Conservation (phyloP, 2,888 invertebrate genomes). For the Caradrina clavipalpis region DNA sequence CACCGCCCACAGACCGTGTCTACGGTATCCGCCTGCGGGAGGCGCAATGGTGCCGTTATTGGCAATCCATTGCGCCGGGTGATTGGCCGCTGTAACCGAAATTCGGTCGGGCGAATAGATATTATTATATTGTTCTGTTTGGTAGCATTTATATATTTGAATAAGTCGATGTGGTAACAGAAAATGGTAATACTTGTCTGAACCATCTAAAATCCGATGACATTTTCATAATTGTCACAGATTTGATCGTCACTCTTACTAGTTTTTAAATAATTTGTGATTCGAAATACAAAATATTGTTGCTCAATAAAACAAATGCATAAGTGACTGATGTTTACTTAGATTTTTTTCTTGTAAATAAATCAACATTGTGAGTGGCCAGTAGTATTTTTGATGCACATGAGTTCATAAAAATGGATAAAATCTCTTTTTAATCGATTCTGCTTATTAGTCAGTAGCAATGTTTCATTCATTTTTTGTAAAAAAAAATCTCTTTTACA, state of each 20-base stretch:
- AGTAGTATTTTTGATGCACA: constrained; percentile 6
- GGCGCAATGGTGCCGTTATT: too few relatives aligned
- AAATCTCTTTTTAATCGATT: too few relatives aligned
- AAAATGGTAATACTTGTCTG: background rate
- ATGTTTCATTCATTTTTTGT: background rate
- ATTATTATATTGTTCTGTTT: background rate
- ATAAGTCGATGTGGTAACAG: background rate
- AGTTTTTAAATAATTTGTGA: background rate
- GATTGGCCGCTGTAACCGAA: too few relatives aligned
- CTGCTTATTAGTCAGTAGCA: too few relatives aligned
- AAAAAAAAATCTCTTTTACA: background rate
- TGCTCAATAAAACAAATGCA: background rate
- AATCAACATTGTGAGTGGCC: background rate
- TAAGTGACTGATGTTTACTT: background rate
- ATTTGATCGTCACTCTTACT: background rate
- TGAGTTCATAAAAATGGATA: too few relatives aligned
- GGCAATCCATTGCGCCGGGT: too few relatives aligned
- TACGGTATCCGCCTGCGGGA: too few relatives aligned
- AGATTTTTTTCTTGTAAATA: background rate
- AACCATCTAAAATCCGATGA: too few relatives aligned
- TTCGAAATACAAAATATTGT: background rate
- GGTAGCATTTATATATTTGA: background rate
- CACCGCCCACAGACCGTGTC: too few relatives aligned
- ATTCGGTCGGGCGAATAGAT: too few relatives aligned
- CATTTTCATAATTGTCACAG: background rate